These are phyloP conservation scores for Psittacula cyanocephala DNA, from an alignment of 2,113 vertebrate species.

Conservation along the genomic window DNA sequence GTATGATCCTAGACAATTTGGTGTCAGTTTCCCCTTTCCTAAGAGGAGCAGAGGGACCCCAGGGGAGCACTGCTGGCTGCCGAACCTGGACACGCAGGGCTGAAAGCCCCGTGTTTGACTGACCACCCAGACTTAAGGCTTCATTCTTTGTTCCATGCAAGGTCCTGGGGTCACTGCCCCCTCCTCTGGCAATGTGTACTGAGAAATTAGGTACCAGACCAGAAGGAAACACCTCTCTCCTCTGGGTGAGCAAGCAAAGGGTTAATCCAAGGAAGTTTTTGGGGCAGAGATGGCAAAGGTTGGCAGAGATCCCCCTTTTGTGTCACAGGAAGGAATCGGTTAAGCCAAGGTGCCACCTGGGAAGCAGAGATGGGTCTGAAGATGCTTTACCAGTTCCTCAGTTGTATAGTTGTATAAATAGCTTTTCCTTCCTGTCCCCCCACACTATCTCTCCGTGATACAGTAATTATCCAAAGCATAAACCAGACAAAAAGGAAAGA, in stretches of 20 bases:
- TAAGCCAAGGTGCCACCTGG: slow-evolving; percentile 55
- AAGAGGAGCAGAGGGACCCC: not conserved
- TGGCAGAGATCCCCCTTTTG: not conserved
- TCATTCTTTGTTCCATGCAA: not conserved
- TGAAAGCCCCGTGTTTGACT: not conserved
- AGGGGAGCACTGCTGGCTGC: not conserved
- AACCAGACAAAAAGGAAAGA: not conserved
- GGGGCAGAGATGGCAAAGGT: not conserved
- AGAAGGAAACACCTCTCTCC: not conserved
- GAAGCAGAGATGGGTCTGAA: slow-evolving; percentile 19
- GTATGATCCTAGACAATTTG: fast-evolving
- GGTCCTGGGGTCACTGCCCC: not conserved
- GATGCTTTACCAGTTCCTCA: slow-evolving; percentile 40
- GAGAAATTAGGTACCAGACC: not conserved
- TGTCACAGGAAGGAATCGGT: slow-evolving; percentile 11
- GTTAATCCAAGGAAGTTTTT: not conserved
- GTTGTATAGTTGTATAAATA: slow-evolving; percentile 6
- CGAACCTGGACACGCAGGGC: not conserved
- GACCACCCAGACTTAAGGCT: not conserved
- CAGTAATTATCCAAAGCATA: slow-evolving; percentile 20
- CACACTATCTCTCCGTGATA: not conserved
- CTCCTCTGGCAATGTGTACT: not conserved
- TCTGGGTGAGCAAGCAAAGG: not conserved
- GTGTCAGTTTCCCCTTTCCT: not conserved
- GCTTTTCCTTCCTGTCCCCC: slow-evolving; percentile 29